These are phyloP conservation scores for Pseudobourletiella spinata DNA, from an alignment of 1,140 invertebrate species.

Conservation along the genomic window DNA sequence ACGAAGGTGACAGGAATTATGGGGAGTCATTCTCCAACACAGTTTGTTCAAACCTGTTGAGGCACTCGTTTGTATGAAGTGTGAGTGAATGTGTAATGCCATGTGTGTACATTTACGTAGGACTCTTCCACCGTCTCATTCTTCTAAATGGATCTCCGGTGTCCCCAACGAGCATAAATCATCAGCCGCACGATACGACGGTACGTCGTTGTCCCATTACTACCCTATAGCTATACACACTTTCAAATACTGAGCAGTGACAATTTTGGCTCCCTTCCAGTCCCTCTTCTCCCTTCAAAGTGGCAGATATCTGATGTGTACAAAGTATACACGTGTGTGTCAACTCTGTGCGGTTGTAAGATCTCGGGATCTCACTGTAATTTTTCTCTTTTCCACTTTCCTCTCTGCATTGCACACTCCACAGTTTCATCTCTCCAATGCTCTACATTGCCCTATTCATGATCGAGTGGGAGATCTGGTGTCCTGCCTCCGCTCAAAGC, in stretches of 20 bases:
- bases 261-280: conserved; percentile 1
- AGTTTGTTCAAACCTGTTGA: neutral
- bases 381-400: neutral
- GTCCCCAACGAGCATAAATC: conserved; percentile 29
- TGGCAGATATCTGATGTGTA: neutral
- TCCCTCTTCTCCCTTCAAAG: neutral
- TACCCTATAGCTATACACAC: too few relatives aligned
- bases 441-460: conserved; percentile 24
- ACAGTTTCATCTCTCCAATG: conserved; percentile 27
- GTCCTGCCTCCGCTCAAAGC: conserved; percentile 15
- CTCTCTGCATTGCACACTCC: neutral
- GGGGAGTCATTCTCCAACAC: neutral
- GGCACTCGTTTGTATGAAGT: too few relatives aligned
- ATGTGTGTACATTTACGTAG: conserved; percentile 8
- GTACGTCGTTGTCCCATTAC: conserved; percentile 17
- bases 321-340: neutral
- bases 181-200: conserved; percentile 27
- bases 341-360: neutral
- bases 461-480: conserved; percentile 22
- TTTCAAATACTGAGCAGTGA: too few relatives aligned
- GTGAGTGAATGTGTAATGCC: neutral
- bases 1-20: conserved; percentile 19
- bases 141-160: conserved; percentile 33
- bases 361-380: neutral
- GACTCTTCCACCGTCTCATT: conserved; percentile 33